Evolutionary conservation across 1,140 invertebrate species (phyloP).

Genomic region (Harpegnathos saltator): DNA sequence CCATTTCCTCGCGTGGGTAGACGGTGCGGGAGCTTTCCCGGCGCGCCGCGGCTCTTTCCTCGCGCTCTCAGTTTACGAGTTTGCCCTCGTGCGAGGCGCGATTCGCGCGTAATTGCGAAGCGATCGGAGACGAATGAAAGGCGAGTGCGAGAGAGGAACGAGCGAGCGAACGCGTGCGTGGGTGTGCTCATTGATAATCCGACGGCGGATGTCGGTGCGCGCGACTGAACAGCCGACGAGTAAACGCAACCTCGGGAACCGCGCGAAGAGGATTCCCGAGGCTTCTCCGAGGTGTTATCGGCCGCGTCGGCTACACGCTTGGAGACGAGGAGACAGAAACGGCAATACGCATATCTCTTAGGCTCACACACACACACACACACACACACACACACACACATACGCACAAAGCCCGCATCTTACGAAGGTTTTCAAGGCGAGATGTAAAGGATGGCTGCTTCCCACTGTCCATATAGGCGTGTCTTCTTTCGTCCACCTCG

Average conservation of each 20-base stretch:
- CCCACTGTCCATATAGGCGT: too few relatives aligned
- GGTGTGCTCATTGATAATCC: conserved; percentile 79
- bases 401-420: too few relatives aligned
- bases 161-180: conserved; percentile 63
- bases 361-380: too few relatives aligned
- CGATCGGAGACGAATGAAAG: conserved; percentile 52
- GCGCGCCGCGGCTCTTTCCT: conserved; percentile 46
- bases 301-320: neutral
- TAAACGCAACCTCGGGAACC: conserved; percentile 26
- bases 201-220: conserved; percentile 63
- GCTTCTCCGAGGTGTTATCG: neutral
- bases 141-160: neutral
- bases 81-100: conserved; percentile 55
- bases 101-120: conserved; percentile 67
- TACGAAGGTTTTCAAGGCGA: too few relatives aligned
- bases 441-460: too few relatives aligned
- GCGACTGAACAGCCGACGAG: conserved; percentile 50
- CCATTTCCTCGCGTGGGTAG: conserved; percentile 68
- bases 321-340: neutral
- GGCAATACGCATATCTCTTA: neutral
- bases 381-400: too few relatives aligned
- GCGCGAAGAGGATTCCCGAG: conserved; percentile 29
- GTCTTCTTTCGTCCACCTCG: too few relatives aligned
- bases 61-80: conserved; percentile 63
- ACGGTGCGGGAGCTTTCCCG: conserved; percentile 66